Conservation (phyloP, 2,888 invertebrate genomes). For the Andrena flavipes region DNA sequence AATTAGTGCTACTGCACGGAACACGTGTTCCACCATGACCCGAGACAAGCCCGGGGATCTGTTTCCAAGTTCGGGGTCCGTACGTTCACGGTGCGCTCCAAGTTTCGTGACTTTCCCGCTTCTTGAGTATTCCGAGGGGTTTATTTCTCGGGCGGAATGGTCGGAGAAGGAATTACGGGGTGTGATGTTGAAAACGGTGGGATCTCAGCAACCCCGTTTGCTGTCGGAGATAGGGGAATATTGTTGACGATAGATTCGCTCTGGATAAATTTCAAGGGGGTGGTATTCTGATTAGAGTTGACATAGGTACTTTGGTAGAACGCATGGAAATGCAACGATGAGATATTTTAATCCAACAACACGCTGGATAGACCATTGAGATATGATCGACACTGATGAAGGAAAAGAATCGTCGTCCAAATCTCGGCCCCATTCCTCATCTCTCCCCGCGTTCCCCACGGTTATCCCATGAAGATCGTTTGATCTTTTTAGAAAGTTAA, state of each 20-base stretch:
- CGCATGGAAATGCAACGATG: no score
- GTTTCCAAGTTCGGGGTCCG: not conserved
- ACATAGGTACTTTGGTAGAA: no score
- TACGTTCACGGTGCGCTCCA: not conserved
- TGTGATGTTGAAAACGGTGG: not conserved
- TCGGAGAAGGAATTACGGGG: not conserved
- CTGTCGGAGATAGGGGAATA: no score
- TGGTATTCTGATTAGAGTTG: no score
- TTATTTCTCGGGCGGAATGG: not conserved
- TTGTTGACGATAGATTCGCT: no score
- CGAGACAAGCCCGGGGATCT: not conserved
- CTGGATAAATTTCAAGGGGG: no score
- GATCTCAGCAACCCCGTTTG: no score
- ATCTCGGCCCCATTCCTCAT: not conserved
- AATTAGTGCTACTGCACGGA: conserved; percentile 49
- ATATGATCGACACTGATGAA: not conserved
- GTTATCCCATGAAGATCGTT: conserved; percentile 22
- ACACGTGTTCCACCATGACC: conserved; percentile 22
- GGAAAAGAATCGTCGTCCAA: not conserved
- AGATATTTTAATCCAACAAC: no score
- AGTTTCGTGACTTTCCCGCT: conserved; percentile 14
- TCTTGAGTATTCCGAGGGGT: not conserved
- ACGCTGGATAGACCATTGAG: not conserved
- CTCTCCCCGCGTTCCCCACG: not conserved
- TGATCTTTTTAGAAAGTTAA: conserved; percentile 74